A percentile compares a stretch with the other conserved stretches of the same genome.
Evolutionary conservation across 2,888 invertebrate species (phyloP).

Genomic region (Nineta flava): DNA sequence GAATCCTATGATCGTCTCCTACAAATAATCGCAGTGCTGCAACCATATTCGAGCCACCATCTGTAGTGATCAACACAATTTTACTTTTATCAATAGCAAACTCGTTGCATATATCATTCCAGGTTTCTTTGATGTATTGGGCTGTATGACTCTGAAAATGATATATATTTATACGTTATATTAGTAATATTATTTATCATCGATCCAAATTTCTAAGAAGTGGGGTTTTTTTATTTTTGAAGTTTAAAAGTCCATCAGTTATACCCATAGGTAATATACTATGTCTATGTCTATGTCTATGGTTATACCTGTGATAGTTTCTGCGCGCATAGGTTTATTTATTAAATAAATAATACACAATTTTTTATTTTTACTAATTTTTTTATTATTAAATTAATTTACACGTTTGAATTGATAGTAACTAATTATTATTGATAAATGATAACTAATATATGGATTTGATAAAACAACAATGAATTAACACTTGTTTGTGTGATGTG

Average conservation of each 20-base stretch:
- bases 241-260: background rate
- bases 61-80: conserved; percentile 16
- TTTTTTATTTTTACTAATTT: too few relatives aligned
- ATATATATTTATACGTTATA: background rate
- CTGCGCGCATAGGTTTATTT: background rate
- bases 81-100: conserved; percentile 2
- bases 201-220: background rate
- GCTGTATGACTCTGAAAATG: conserved; percentile 4
- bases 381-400: too few relatives aligned
- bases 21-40: conserved; percentile 16
- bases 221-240: background rate
- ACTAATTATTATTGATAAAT: too few relatives aligned
- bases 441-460: too few relatives aligned
- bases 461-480: too few relatives aligned
- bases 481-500: too few relatives aligned
- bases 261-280: too few relatives aligned
- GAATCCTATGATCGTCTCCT: conserved; percentile 15
- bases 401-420: too few relatives aligned
- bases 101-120: conserved; percentile 6
- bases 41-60: conserved; percentile 18
- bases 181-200: background rate
- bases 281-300: too few relatives aligned
- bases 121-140: conserved; percentile 6
- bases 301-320: background rate
- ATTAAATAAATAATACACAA: too few relatives aligned